phyloP scores from a whole-genome alignment of 2,797 vertebrate species.

The Eulemur mongoz region DNA sequence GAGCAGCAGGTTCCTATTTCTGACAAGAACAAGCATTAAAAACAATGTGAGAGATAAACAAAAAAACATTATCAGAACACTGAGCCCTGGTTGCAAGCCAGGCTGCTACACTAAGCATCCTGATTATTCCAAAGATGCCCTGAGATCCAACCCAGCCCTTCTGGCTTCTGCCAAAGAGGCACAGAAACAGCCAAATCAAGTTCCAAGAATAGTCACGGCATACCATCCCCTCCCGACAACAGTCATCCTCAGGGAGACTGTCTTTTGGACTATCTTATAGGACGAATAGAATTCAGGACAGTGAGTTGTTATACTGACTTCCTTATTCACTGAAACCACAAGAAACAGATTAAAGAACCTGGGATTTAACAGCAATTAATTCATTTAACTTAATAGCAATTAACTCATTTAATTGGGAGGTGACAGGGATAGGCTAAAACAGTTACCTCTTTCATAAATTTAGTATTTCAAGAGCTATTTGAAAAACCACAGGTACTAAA shows the following conservation, averaged over 20 bases:
- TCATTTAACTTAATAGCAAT: constrained; percentile 26
- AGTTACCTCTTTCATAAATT: neutral
- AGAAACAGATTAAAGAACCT: neutral
- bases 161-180: constrained; percentile 47
- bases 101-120: constrained; percentile 45
- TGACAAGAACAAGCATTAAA: constrained; percentile 23
- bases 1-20: neutral
- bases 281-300: neutral
- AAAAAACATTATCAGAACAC: neutral
- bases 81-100: neutral
- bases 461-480: neutral
- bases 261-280: neutral
- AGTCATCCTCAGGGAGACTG: neutral
- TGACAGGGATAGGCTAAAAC: neutral
- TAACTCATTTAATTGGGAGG: neutral
- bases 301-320: neutral
- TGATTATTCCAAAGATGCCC: constrained; percentile 71
- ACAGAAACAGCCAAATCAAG: constrained; percentile 48
- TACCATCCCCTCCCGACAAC: neutral
- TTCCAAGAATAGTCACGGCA: constrained; percentile 67
- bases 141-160: constrained; percentile 59
- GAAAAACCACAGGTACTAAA: neutral
- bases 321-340: neutral
- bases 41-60: neutral
- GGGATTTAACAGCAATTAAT: neutral